Conservation (phyloP, 2,113 vertebrate species). For the Catharus minimus region DNA sequence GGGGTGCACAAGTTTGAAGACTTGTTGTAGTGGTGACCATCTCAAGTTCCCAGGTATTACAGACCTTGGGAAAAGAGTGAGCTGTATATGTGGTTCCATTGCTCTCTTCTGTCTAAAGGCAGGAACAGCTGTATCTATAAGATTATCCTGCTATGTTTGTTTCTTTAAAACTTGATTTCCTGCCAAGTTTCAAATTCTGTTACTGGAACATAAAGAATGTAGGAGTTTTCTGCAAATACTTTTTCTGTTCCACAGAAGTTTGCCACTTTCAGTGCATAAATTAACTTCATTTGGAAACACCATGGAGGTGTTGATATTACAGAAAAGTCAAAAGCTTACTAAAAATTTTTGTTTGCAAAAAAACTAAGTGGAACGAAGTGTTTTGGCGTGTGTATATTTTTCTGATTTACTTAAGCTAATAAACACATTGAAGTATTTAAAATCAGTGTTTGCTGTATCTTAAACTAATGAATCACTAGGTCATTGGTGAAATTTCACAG, state of each 20-base stretch:
- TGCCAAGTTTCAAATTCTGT: background rate
- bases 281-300: background rate
- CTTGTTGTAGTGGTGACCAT: background rate
- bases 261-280: background rate
- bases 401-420: background rate
- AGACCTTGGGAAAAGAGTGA: background rate
- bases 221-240: background rate
- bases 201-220: background rate
- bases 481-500: background rate
- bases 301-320: background rate
- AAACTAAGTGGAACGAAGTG: background rate
- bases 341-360: background rate
- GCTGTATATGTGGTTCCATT: background rate
- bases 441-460: background rate
- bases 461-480: background rate
- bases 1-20: background rate
- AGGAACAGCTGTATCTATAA: background rate
- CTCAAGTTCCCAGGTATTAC: rapidly evolving
- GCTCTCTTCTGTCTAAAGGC: background rate
- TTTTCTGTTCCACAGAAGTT: background rate
- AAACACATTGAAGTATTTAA: background rate
- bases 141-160: background rate
- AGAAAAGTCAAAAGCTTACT: background rate
- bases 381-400: background rate
- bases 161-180: background rate